Conservation (phyloP, 2,888 invertebrate genomes). For the Xestoiulus laeticollis region DNA sequence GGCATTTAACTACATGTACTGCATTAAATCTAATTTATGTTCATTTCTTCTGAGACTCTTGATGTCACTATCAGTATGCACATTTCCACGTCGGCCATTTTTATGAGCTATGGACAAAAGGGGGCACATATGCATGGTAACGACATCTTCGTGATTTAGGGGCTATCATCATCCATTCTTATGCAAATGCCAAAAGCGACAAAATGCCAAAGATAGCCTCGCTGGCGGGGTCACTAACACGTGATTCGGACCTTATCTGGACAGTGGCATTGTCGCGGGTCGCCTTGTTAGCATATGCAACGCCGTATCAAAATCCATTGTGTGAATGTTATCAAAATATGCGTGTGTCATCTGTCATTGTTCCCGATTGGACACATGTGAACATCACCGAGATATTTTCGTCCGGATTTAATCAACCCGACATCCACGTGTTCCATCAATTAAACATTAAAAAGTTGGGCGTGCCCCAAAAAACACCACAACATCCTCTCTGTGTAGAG, state of each 20-base stretch:
- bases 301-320: neutral
- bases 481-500: neutral
- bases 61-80: conserved; percentile 15
- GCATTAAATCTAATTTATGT: neutral
- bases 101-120: neutral
- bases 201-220: conserved; percentile 20
- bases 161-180: conserved; percentile 9
- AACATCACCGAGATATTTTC: conserved; percentile 22
- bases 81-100: neutral
- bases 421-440: conserved; percentile 5
- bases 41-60: neutral
- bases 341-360: conserved; percentile 37
- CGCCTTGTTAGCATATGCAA: neutral
- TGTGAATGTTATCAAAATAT: neutral
- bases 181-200: neutral
- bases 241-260: neutral
- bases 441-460: conserved; percentile 14
- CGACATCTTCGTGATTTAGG: neutral
- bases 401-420: conserved; percentile 31
- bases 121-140: neutral
- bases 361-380: conserved; percentile 28
- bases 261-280: neutral
- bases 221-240: neutral
- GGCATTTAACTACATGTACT: neutral
- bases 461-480: neutral